Conservation (phyloP, 2,797 vertebrate species). For the Enteromius anoplus region DNA sequence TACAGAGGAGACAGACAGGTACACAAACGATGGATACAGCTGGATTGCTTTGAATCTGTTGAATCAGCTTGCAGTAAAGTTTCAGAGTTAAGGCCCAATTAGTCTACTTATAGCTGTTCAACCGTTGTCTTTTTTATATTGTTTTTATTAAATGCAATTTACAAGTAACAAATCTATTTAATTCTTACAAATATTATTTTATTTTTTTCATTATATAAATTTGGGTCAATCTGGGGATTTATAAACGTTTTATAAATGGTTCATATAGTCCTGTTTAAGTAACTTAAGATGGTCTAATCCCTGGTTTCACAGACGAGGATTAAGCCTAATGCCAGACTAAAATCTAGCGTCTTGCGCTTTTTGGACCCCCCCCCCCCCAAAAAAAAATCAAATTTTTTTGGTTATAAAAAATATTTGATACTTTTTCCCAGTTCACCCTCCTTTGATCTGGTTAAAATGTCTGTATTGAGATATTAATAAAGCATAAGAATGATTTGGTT, state of each 20-base stretch:
- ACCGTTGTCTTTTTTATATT: too few species aligned
- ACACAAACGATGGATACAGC: constrained; percentile 1
- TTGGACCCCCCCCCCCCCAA: too few species aligned
- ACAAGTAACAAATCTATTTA: neutral
- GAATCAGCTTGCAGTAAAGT: neutral
- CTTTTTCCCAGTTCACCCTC: neutral
- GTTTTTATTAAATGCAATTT: neutral
- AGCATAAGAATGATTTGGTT: neutral
- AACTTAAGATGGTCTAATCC: too few species aligned
- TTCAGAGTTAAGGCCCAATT: neutral
- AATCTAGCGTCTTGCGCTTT: neutral
- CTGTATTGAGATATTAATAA: neutral
- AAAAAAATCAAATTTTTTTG: too few species aligned
- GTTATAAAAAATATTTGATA: neutral
- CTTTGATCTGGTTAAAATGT: neutral
- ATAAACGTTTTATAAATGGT: too few species aligned
- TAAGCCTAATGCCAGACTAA: too few species aligned
- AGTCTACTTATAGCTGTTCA: neutral
- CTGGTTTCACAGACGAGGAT: too few species aligned
- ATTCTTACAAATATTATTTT: neutral
- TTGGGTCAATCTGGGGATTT: too few species aligned
- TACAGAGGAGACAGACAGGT: constrained; percentile 82
- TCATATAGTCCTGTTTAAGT: too few species aligned
- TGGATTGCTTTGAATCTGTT: neutral
- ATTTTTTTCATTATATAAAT: too few species aligned